Percentiles rank a stretch among this genome's conserved stretches.
phyloP scores from a whole-genome alignment of 2,888 invertebrate genomes.

The Caenorhabditis zanzibari region DNA sequence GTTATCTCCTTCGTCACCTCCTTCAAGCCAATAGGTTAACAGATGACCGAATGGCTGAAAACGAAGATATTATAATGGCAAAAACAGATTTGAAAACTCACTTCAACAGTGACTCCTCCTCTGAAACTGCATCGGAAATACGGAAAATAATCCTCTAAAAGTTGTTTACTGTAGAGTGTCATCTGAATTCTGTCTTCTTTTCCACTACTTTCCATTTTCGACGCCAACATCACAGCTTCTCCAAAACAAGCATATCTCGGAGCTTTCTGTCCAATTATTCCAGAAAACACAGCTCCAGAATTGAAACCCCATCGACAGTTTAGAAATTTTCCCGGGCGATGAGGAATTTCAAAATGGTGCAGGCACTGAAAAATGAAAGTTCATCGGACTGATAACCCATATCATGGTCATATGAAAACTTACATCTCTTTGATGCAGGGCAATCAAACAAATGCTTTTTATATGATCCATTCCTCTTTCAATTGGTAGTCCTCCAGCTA shows the following conservation, averaged over 20 bases:
- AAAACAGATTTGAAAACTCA: slow-evolving; percentile 5
- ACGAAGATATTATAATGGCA: not conserved
- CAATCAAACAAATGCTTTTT: slow-evolving; percentile 78
- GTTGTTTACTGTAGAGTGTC: slow-evolving; percentile 76
- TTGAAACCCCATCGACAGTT: slow-evolving; percentile 83
- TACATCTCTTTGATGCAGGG: slow-evolving; percentile 80
- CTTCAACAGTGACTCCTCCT: slow-evolving; percentile 50
- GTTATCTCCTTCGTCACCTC: slow-evolving; percentile 62
- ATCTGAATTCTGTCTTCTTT: slow-evolving; percentile 81
- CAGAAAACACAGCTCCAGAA: slow-evolving; percentile 81
- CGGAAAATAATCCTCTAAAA: slow-evolving; percentile 77
- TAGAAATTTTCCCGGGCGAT: slow-evolving; percentile 78
- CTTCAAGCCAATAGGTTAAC: slow-evolving; percentile 81
- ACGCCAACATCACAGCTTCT: slow-evolving; percentile 79
- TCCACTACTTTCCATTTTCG: slow-evolving; percentile 82
- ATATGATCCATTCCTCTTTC: slow-evolving; percentile 76
- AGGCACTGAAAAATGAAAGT: slow-evolving; percentile 73
- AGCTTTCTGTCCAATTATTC: slow-evolving; percentile 81
- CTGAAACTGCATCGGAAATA: slow-evolving; percentile 74
- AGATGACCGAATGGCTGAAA: slow-evolving; percentile 77
- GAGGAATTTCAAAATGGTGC: slow-evolving; percentile 80
- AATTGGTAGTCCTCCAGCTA: slow-evolving; percentile 81
- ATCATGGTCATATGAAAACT: too few relatives aligned
- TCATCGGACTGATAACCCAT: not conserved
- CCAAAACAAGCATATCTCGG: slow-evolving; percentile 83